A percentile compares a stretch with the other conserved stretches of the same genome.
Conservation (phyloP, 2,797 vertebrate species). For the Bradypodion pumilum region DNA sequence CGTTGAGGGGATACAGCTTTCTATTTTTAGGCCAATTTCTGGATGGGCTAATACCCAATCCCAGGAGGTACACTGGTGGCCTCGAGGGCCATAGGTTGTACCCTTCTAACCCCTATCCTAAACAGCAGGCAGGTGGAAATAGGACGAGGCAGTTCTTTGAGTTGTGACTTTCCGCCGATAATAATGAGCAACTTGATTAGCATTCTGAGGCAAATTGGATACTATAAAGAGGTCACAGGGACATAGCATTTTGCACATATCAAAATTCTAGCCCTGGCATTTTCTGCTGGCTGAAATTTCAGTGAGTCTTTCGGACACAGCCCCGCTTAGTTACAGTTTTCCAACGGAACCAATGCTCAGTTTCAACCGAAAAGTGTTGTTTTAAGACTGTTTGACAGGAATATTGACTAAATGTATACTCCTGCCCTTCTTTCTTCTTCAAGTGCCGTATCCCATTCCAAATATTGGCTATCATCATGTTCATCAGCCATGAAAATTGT, state of each 20-base stretch:
- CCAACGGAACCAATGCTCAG: too few species aligned
- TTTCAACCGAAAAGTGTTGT: neutral
- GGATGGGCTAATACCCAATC: too few species aligned
- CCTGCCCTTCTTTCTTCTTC: too few species aligned
- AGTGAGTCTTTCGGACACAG: neutral
- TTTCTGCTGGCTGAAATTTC: neutral
- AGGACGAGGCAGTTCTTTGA: neutral
- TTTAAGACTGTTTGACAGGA: neutral
- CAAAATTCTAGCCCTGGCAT: neutral
- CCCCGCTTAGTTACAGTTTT: too few species aligned
- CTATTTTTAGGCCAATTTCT: too few species aligned
- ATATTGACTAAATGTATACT: neutral
- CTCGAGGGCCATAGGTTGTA: too few species aligned
- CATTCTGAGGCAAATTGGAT: neutral
- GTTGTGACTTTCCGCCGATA: neutral
- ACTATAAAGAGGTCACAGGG: neutral
- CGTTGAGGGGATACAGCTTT: too few species aligned
- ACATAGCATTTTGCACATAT: neutral
- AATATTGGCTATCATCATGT: too few species aligned
- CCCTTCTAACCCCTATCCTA: neutral
- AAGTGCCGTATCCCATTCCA: too few species aligned
- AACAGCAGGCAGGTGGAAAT: neutral
- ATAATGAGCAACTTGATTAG: neutral
- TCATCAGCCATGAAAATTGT: too few species aligned
- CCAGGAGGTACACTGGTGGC: too few species aligned